phyloP scores from a whole-genome alignment of 35 echinoderm and acorn worm species.

The Stichopus chloronotus region DNA sequence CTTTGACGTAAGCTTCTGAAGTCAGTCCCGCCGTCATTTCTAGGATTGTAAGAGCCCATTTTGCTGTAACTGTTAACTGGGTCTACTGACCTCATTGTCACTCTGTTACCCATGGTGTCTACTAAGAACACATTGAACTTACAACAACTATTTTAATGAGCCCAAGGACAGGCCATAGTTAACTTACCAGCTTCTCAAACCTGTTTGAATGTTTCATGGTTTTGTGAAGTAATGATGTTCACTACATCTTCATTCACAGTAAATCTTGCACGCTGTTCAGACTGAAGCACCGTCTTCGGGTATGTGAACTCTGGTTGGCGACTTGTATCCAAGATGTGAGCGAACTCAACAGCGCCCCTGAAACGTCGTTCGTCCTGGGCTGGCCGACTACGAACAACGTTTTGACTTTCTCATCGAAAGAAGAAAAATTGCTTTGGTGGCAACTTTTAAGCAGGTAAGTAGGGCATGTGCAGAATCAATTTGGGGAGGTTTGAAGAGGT shows the following conservation, averaged over 20 bases:
- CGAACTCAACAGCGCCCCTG: conserved; percentile 70
- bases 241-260: conserved; percentile 15
- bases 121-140: no score
- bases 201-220: no score
- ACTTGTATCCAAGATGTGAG: conserved; percentile 87
- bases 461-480: neutral
- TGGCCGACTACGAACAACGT: conserved; percentile 90
- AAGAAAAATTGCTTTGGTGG: conserved; percentile 83
- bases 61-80: no score
- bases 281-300: conserved; percentile 79
- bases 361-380: conserved; percentile 87
- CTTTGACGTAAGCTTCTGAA: neutral
- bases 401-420: conserved; percentile 74
- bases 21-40: no score
- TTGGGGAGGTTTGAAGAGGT: neutral
- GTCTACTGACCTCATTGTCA: no score
- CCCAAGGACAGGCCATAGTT: no score
- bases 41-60: neutral
- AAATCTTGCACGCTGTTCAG: conserved; percentile 84
- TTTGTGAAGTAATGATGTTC: neutral
- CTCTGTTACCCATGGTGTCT: no score
- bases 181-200: no score
- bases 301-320: conserved; percentile 90
- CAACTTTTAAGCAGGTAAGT: conserved; percentile 88
- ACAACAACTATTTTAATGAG: no score